Evolutionary conservation across 2,113 vertebrate species (phyloP).

Genomic region (Xyrauchen texanus): DNA sequence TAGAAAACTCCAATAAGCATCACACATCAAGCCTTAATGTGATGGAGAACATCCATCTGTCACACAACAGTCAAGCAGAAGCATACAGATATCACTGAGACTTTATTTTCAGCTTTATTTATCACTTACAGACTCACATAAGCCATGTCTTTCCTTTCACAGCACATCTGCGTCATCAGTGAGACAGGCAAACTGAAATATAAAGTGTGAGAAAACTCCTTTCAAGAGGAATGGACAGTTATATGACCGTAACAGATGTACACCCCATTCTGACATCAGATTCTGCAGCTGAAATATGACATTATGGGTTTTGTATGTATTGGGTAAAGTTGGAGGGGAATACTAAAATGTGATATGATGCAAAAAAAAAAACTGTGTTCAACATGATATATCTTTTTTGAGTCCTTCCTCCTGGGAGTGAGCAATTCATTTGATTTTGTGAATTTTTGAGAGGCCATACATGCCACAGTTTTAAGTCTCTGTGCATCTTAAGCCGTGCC

Average conservation of each 20-base stretch:
- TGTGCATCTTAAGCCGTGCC: too few relatives aligned
- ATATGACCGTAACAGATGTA: neutral
- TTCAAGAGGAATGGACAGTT: slow-evolving; percentile 17
- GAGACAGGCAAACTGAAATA: slow-evolving; percentile 89
- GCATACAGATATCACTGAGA: neutral
- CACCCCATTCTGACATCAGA: neutral
- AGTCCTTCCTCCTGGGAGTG: too few relatives aligned
- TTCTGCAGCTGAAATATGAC: slow-evolving; percentile 10
- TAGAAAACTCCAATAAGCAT: slow-evolving; percentile 21
- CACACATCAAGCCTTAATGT: neutral
- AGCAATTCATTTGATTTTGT: too few relatives aligned
- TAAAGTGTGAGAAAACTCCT: slow-evolving; percentile 73
- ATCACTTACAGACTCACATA: neutral
- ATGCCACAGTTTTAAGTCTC: too few relatives aligned
- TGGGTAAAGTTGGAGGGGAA: neutral
- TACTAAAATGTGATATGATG: too few relatives aligned
- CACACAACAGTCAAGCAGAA: neutral
- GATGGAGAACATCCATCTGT: neutral
- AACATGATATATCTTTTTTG: neutral
- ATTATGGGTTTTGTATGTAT: neutral
- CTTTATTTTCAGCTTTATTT: neutral
- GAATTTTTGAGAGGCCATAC: too few relatives aligned
- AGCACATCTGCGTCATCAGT: slow-evolving; percentile 95
- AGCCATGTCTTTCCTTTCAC: slow-evolving; percentile 40
- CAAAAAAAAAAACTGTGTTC: neutral